These are phyloP conservation scores for Chiloscyllium punctatum DNA, from an alignment of 2,797 vertebrate genomes.

Conservation along the genomic window DNA sequence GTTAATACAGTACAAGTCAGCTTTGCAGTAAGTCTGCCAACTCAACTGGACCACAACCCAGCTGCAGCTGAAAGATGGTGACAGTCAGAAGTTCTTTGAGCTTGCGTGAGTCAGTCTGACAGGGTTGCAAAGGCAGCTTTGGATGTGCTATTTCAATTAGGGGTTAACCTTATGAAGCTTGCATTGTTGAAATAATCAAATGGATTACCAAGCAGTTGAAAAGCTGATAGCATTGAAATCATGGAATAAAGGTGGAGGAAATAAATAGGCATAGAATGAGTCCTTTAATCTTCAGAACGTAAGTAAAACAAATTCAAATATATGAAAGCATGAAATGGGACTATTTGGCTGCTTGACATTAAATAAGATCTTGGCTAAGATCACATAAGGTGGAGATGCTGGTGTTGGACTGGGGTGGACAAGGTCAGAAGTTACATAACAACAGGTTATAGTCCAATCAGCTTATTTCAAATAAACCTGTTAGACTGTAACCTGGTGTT, in stretches of 20 bases:
- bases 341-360: too few relatives aligned
- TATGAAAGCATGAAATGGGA: too few relatives aligned
- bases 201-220: background rate
- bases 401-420: too few relatives aligned
- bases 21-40: background rate
- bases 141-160: background rate
- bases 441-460: too few relatives aligned
- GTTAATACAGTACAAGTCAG: background rate
- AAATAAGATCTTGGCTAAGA: too few relatives aligned
- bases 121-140: background rate
- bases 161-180: background rate
- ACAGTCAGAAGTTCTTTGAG: background rate
- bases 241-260: background rate
- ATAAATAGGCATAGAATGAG: background rate
- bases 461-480: too few relatives aligned
- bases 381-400: too few relatives aligned
- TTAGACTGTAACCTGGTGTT: too few relatives aligned
- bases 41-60: background rate
- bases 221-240: background rate
- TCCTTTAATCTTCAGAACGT: background rate
- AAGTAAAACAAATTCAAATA: background rate
- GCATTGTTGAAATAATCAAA: background rate
- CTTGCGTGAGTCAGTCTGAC: background rate
- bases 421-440: too few relatives aligned
- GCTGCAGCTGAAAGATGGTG: background rate